Evolutionary conservation across 2,797 vertebrate species (phyloP), one percentile per base, ranked within the genome.

Genomic region (Fistularia commersonii): DNA sequence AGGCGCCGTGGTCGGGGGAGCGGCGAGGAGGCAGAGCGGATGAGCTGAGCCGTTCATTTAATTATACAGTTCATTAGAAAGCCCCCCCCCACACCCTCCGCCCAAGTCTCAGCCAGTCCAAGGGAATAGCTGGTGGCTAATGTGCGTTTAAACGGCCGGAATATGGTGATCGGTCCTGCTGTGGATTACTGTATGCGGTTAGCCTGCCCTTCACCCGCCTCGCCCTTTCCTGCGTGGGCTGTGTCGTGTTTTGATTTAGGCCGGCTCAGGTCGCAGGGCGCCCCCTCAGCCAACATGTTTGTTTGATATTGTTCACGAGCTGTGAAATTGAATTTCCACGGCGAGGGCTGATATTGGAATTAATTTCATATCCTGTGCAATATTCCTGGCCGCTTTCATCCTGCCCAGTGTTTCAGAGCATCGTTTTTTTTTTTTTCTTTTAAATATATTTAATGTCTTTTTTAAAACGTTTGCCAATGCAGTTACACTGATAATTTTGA

Each of bases 271-370:
- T 44, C 53, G 66, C 67, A 79, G 72, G 57, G 75, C 57, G 79
- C 45, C 66, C 66, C 59, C 66, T 74, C 63, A 76, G 73, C 73
- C 71, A 8, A 45, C 55, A 1, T 82, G 81, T 85, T 80, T 81
- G 83, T 86, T 81, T 84, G 73, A 83, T 84, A 80, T 84, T 84
- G 83, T 79, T 82, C 79, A 83, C 48, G 74, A 76, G 77, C 80
- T 86, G 85, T 86, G 82, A 82, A 86, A 87, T 85, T 85, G 79
- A 81, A 84, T 84, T 82, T 79, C 77, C 79, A 83, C 84, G n/a
- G 83, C 52, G 70, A 48, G 73, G 76, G 50, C 79, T 81, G 74
- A 69, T 81, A 79, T 84, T 83, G 79, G 65, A 79, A 83, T 84
- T 77, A 54, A 84, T 83, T 86, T 83, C 82, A 80, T 82, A 79